Percentiles rank a stretch among this genome's conserved stretches.
Conservation (phyloP, 2,113 vertebrate genomes). For the Thunnus maccoyii region DNA sequence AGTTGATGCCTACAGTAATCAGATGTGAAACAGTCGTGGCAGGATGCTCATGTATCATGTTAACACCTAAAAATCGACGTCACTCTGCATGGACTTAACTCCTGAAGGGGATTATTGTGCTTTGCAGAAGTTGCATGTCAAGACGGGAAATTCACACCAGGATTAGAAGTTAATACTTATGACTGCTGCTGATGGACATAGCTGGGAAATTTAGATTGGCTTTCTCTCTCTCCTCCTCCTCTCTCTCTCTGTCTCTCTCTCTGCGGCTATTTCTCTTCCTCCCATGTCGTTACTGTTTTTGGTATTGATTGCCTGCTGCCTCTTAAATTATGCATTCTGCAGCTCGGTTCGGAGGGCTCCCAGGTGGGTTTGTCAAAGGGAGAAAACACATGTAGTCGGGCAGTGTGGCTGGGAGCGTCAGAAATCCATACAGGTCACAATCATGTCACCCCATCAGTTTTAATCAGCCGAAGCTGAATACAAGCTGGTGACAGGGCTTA, state of each 20-base stretch:
- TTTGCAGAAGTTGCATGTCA: constrained; percentile 69
- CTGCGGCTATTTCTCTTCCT: constrained; percentile 27
- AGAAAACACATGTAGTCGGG: constrained; percentile 75
- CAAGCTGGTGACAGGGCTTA: constrained; percentile 67
- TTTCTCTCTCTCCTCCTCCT: background rate
- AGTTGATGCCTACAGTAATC: constrained; percentile 38
- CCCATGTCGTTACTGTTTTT: constrained; percentile 61
- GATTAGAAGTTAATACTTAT: constrained; percentile 71
- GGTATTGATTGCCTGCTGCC: constrained; percentile 78
- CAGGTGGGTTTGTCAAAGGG: constrained; percentile 77
- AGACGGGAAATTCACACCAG: constrained; percentile 74
- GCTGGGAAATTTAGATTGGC: constrained; percentile 45
- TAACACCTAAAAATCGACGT: constrained; percentile 57
- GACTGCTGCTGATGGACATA: constrained; percentile 66
- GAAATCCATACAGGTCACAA: constrained; percentile 83
- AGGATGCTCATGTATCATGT: constrained; percentile 64
- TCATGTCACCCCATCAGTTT: constrained; percentile 79
- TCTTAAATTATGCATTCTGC: constrained; percentile 83
- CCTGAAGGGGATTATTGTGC: constrained; percentile 65
- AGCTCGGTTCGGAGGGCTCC: constrained; percentile 66
- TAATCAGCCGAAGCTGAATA: constrained; percentile 75
- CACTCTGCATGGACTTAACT: constrained; percentile 59
- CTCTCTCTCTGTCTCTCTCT: background rate
- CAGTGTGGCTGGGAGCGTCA: constrained; percentile 67
- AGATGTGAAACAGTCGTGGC: constrained; percentile 46